phyloP scores from a whole-genome alignment of 2,113 vertebrate species.

The Ovibos moschatus region DNA sequence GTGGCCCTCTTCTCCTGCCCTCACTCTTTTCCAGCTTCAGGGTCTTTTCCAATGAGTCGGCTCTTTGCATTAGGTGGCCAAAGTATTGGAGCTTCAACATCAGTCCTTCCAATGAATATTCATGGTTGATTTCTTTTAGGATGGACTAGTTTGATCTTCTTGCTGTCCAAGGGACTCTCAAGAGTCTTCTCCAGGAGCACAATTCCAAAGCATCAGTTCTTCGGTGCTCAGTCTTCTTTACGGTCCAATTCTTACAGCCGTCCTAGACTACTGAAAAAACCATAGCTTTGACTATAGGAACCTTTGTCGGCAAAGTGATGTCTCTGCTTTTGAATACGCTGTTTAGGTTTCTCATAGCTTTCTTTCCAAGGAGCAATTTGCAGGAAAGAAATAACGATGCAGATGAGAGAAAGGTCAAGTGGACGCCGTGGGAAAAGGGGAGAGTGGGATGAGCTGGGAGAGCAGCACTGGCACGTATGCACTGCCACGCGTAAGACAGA shows the following conservation, averaged over 20 bases:
- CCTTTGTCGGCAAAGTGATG: neutral
- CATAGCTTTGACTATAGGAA: neutral
- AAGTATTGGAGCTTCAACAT: neutral
- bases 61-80: neutral
- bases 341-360: neutral
- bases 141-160: neutral
- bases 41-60: neutral
- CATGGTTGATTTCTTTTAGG: neutral
- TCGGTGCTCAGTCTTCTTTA: neutral
- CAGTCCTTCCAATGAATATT: neutral
- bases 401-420: neutral
- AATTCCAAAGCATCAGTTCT: neutral
- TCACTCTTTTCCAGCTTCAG: neutral
- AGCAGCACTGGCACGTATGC: neutral
- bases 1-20: neutral
- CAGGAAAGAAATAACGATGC: neutral
- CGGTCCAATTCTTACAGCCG: neutral
- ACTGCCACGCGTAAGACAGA: neutral
- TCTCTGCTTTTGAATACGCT: neutral
- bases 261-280: neutral
- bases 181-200: neutral
- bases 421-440: neutral
- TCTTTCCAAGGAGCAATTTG: neutral
- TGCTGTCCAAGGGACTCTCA: neutral
- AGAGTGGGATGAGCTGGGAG: neutral